phyloP scores from a whole-genome alignment of 2,888 invertebrate genomes.

The Laspeyria flexula region DNA sequence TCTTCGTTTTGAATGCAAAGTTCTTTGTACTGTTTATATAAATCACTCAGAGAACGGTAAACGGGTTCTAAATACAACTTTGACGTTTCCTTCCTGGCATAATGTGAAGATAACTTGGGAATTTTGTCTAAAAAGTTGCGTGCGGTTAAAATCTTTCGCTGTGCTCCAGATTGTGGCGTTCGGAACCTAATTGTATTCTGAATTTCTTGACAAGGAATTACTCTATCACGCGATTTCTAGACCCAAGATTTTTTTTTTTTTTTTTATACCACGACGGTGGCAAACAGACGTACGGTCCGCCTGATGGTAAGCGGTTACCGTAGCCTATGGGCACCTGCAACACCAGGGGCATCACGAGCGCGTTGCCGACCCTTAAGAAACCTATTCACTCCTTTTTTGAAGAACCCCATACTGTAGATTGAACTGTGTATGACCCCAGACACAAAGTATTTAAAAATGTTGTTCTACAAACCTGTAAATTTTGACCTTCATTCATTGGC shows the following conservation, averaged over 20 bases:
- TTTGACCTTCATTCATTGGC: constrained; percentile 8
- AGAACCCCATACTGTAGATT: too few relatives aligned
- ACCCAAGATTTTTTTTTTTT: too few relatives aligned
- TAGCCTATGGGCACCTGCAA: too few relatives aligned
- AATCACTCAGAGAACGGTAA: constrained; percentile 24
- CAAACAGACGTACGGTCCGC: too few relatives aligned
- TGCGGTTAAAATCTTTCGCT: constrained; percentile 7
- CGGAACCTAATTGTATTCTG: constrained; percentile 4
- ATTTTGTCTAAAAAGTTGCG: constrained; percentile 23
- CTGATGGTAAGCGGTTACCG: too few relatives aligned
- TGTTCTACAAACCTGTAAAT: constrained; percentile 29
- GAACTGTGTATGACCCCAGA: constrained; percentile 24
- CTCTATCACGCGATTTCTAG: constrained; percentile 7
- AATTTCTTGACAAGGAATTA: constrained; percentile 6
- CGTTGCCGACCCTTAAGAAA: too few relatives aligned
- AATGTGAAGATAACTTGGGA: constrained; percentile 43
- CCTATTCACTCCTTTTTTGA: too few relatives aligned
- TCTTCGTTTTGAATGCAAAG: constrained; percentile 27
- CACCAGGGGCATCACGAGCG: too few relatives aligned
- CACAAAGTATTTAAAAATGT: constrained; percentile 35
- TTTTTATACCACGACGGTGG: too few relatives aligned
- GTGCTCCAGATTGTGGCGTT: constrained; percentile 6
- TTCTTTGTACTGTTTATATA: constrained; percentile 34
- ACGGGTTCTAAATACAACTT: constrained; percentile 39
- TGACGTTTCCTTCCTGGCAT: constrained; percentile 26